Percentiles rank a stretch among this genome's conserved stretches.
Conservation (phyloP, 2,113 vertebrate species). For the Pluvialis apricaria region DNA sequence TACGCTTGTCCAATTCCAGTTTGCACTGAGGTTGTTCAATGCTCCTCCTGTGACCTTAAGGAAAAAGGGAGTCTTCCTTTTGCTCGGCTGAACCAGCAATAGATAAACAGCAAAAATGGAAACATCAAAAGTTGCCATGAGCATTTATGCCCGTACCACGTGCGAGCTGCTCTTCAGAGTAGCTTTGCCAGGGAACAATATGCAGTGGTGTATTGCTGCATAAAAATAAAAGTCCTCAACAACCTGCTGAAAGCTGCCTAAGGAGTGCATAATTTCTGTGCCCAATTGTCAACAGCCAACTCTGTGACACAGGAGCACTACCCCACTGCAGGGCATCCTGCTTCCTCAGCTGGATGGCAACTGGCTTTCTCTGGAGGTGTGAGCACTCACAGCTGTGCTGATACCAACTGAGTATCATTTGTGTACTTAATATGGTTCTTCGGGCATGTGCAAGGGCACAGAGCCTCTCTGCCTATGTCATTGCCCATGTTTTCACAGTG, state of each 20-base stretch:
- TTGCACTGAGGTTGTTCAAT: neutral
- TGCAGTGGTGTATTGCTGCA: neutral
- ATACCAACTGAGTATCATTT: neutral
- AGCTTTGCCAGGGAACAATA: neutral
- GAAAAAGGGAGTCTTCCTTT: neutral
- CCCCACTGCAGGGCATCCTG: neutral
- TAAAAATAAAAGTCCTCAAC: neutral
- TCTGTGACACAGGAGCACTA: neutral
- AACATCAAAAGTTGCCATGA: neutral
- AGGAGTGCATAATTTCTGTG: neutral
- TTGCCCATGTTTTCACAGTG: neutral
- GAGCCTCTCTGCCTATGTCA: neutral
- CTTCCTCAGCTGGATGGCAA: neutral
- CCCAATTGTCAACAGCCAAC: neutral
- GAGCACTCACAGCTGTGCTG: too few species aligned
- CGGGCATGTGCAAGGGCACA: neutral
- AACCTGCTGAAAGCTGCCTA: neutral
- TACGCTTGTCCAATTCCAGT: neutral
- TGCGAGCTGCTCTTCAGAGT: neutral
- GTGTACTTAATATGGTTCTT: neutral
- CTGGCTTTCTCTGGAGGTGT: neutral
- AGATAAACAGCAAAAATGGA: neutral
- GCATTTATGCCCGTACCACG: neutral
- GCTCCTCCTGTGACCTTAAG: neutral
- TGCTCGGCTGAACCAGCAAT: neutral